A percentile compares a stretch with the other conserved stretches of the same genome.
Evolutionary conservation across 1,140 invertebrate species (phyloP).

Genomic region (Magallana ariakensis): DNA sequence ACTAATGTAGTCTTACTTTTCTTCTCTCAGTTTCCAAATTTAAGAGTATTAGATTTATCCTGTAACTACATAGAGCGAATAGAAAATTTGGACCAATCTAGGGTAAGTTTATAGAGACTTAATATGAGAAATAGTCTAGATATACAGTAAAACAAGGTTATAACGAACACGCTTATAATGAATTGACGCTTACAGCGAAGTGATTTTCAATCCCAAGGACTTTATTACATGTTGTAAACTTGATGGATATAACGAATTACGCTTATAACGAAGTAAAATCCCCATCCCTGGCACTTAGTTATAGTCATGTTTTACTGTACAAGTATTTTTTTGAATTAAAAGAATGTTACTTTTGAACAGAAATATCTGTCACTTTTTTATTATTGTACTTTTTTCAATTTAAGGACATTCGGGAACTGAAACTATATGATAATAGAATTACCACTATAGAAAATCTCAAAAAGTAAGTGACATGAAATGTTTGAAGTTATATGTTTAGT

Average conservation of each 20-base stretch:
- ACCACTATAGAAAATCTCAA: constrained; percentile 71
- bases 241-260: too few species aligned
- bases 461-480: constrained; percentile 61
- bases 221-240: too few species aligned
- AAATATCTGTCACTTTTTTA: too few species aligned
- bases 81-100: constrained; percentile 68
- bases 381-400: neutral
- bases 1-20: neutral
- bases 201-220: too few species aligned
- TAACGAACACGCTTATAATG: too few species aligned
- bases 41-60: constrained; percentile 76
- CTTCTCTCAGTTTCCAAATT: constrained; percentile 67
- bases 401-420: constrained; percentile 75
- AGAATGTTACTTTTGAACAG: too few species aligned
- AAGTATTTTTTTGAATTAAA: too few species aligned
- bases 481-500: neutral
- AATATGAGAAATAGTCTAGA: neutral
- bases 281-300: too few species aligned
- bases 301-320: too few species aligned
- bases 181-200: too few species aligned
- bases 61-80: constrained; percentile 75
- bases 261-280: too few species aligned
- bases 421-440: constrained; percentile 77
- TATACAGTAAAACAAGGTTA: too few species aligned
- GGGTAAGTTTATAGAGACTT: constrained; percentile 55